Evolutionary conservation across 2,888 invertebrate species (phyloP), one percentile per base, ranked within the genome.

Genomic region (Diarsia dahlii): DNA sequence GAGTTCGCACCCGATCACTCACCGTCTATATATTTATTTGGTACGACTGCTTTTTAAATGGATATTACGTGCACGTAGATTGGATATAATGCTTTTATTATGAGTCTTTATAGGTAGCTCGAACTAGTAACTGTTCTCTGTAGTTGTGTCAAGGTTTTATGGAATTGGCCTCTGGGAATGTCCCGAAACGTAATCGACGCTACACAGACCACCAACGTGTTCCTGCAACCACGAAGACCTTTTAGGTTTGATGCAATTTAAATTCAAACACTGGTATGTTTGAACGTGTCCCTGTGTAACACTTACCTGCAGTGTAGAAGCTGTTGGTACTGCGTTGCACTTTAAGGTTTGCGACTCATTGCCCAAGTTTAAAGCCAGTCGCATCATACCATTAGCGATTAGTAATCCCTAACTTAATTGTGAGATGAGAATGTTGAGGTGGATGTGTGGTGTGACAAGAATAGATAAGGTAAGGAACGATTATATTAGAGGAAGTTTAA

Each of bases 1-100:
- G 58, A 54, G 0, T 64, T 84, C 39, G 34, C 70, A 54, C 45
- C 54, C 67, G 66, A 81, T 74, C 67, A 68, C 58, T 69, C 66
- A 67, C 52, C 52, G 66, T 69, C 23, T 71, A 70, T 58, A 34
- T 58, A 66, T 82, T 48, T 62, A 80, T 70, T 13, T 23, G 50
- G 34, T 81, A 66, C 1, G 63, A 67, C 67, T 70, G 23, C 4
- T 65, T 74, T 71, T 74, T 60, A 56, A 64, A 64, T 71, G 48
- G n/a, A 70, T 65, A 71, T 71, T 64, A 77, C 54, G 28, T 28
- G 46, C 48, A 58, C 28, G 10, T 34, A 58, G 56, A 54, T 68
- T 76, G 12, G 48, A 68, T 48, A 48, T 62, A 62, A 74, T 54
- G n/a, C n/a, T 10, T 74, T 45, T 74, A 48, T 52, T 23, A 80